Evolutionary conservation across 2,888 invertebrate species (phyloP).

Genomic region (Cistogaster globosa): DNA sequence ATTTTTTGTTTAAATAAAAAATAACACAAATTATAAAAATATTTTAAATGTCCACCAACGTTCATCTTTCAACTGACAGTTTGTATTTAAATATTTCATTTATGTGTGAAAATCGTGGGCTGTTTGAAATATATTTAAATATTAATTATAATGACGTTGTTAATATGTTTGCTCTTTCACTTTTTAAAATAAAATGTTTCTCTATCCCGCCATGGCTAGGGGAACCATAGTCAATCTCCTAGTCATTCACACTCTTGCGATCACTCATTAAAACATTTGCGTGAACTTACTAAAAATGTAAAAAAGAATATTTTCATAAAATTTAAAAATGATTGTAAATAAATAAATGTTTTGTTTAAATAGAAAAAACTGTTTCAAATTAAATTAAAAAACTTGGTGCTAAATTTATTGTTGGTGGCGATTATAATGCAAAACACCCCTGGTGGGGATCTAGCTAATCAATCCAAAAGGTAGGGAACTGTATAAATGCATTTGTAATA

Average conservation of each 20-base stretch:
- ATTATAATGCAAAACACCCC: too few relatives aligned
- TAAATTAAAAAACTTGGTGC: too few relatives aligned
- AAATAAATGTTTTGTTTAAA: too few relatives aligned
- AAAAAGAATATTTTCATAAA: conserved; percentile 17
- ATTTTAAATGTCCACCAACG: conserved; percentile 36
- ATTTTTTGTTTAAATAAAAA: too few relatives aligned
- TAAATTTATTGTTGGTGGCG: too few relatives aligned
- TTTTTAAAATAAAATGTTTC: neutral
- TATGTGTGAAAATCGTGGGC: conserved; percentile 24
- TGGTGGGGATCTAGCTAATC: too few relatives aligned
- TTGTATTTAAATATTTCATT: conserved; percentile 20
- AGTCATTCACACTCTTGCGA: conserved; percentile 30
- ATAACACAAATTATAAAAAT: too few relatives aligned
- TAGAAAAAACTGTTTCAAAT: too few relatives aligned
- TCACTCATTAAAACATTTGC: conserved; percentile 56
- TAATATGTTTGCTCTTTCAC: conserved; percentile 38
- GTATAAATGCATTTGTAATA: too few relatives aligned
- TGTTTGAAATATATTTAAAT: conserved; percentile 37
- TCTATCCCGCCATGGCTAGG: neutral
- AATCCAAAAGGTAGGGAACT: too few relatives aligned
- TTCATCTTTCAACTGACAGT: conserved; percentile 9
- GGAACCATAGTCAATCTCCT: neutral
- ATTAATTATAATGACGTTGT: conserved; percentile 60
- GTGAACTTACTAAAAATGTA: conserved; percentile 46
- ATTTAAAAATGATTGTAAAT: too few relatives aligned